Base-by-base conservation (phyloP, 2,797 vertebrate genomes). In the Hipposideros larvatus region DNA sequence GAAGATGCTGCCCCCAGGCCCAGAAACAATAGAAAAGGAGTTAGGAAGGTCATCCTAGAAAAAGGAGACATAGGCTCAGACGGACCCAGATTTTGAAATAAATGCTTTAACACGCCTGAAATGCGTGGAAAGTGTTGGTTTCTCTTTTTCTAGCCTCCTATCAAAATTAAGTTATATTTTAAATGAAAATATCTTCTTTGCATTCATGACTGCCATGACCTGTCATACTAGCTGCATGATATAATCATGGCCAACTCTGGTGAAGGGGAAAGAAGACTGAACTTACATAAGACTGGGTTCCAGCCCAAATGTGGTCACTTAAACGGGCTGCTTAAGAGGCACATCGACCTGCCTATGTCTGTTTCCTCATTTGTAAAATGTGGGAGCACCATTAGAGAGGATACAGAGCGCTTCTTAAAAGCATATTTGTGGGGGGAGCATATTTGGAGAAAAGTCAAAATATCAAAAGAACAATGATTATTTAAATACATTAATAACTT, bases 51-150 rank as follows among this genome's bases (percentile, higher is more conserved):
- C 48, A 77, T 31, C 48, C 34, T 85, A 87, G 71, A 95, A 95
- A 96, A 94, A 91, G 94, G 95, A 95, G 90, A 80, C 74, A 85
- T 80, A 88, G 92, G 66, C 86, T 79, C 91, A 70, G 83, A 96
- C 51, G 93, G 86, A 85, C 74, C 73, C 90, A 95, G 92, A 97
- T 89, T 96, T 98, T 89, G 86, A 94, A 95, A 66, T 11, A 92
- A 96, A 90, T 19, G 31, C 75, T 97, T 97, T 96, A 87, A 94
- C 21, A 80, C 90, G 82, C 92, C 94, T 91, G 95, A 98, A 97
- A 95, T 87, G 87, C 93, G 91, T 96, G 93, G 80, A 77, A 94
- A 84, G 83, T 96, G 79, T 37, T 71, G n/a, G 61, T 87, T 96
- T 96, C 84, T 74, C 78, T 97, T 68, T 16, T 55, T 51, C 16